Conservation (phyloP, 2,888 invertebrate species). For the Linnaemya vulpina region DNA sequence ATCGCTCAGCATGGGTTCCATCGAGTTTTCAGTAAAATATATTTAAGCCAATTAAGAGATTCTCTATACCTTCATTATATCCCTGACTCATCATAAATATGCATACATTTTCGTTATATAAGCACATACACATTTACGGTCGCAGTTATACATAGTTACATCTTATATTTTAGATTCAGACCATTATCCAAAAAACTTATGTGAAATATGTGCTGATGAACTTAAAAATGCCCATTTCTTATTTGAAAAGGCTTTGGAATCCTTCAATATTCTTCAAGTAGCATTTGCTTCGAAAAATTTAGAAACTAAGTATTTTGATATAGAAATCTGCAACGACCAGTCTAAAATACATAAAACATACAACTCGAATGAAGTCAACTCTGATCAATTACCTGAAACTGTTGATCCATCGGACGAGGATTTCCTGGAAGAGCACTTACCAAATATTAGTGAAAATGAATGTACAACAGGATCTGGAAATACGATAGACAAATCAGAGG, state of each 20-base stretch:
- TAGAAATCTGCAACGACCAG: not conserved
- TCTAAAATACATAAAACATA: not conserved
- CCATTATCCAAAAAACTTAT: conserved; percentile 34
- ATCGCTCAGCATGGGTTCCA: no score
- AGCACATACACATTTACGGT: no score
- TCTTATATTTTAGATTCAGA: conserved; percentile 28
- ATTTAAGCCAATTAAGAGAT: no score
- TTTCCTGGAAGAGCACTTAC: not conserved
- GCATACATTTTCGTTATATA: no score
- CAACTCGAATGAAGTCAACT: not conserved
- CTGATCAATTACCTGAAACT: not conserved
- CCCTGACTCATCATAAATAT: no score
- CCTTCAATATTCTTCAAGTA: conserved; percentile 23
- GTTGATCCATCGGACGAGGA: not conserved
- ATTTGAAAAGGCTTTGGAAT: conserved; percentile 49
- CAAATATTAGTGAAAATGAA: not conserved
- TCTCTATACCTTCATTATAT: no score
- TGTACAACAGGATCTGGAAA: not conserved
- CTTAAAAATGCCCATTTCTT: conserved; percentile 42
- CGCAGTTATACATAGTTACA: not conserved
- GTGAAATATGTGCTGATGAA: conserved; percentile 26
- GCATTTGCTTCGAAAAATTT: not conserved
- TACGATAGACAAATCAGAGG: not conserved
- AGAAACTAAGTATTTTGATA: not conserved
- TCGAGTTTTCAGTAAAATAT: no score